Conservation (phyloP, 2,888 invertebrate species). For the Hyppa rectilinea region DNA sequence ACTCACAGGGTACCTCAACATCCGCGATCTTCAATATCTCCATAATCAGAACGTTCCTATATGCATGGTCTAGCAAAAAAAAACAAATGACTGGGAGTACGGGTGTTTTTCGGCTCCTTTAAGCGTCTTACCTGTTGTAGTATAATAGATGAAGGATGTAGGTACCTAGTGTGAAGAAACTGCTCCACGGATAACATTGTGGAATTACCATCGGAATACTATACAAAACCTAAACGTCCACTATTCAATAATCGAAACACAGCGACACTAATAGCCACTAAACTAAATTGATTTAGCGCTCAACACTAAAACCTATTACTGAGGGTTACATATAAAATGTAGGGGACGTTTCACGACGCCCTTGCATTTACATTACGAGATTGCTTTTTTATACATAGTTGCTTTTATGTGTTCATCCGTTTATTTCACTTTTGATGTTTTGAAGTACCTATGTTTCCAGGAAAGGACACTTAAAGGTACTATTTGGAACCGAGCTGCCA, state of each 20-base stretch:
- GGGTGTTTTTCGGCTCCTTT: too few species aligned
- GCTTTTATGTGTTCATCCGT: conserved; percentile 19
- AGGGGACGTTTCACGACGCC: conserved; percentile 31
- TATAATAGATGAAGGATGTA: neutral
- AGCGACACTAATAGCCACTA: conserved; percentile 15
- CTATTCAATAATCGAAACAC: conserved; percentile 14
- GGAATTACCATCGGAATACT: neutral
- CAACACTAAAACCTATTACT: conserved; percentile 15
- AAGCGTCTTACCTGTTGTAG: too few species aligned
- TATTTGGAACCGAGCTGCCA: too few species aligned
- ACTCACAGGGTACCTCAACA: too few species aligned
- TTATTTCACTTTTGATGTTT: neutral
- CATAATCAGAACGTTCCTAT: too few species aligned
- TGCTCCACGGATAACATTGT: neutral
- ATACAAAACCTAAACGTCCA: neutral
- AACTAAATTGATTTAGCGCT: conserved; percentile 41
- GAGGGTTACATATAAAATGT: conserved; percentile 22
- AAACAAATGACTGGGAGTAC: too few species aligned
- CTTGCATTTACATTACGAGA: conserved; percentile 47
- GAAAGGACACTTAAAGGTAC: too few species aligned
- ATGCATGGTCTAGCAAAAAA: too few species aligned
- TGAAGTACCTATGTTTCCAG: neutral
- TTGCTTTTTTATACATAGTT: conserved; percentile 50
- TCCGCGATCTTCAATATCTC: too few species aligned
- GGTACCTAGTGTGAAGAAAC: neutral